A percentile compares a stretch with the other conserved stretches of the same genome.
Evolutionary conservation across 2,888 invertebrate genomes (phyloP).

Genomic region (Sesamia inferens): DNA sequence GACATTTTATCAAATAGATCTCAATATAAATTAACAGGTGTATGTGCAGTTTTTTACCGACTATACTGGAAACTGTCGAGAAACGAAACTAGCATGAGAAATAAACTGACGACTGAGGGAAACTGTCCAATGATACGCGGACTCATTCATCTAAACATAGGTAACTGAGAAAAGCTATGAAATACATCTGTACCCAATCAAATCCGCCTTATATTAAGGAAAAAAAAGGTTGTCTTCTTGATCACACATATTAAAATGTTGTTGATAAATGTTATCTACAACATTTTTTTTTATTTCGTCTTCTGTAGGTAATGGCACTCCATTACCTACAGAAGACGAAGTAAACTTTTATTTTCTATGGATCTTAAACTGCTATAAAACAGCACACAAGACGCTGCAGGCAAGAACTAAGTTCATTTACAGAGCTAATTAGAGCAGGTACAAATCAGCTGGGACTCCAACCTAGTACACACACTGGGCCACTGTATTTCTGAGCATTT

Average conservation of each 20-base stretch:
- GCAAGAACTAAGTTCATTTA: slow-evolving; percentile 40
- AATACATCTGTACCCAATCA: background rate
- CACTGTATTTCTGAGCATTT: slow-evolving; percentile 25
- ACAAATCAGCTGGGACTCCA: slow-evolving; percentile 48
- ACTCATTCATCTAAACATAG: background rate
- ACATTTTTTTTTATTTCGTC: no score
- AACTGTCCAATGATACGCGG: no score
- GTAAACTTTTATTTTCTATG: slow-evolving; percentile 23
- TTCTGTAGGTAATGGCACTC: no score
- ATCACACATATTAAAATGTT: no score
- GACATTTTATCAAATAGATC: no score
- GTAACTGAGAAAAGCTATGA: background rate
- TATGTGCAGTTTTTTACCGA: no score
- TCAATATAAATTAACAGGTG: no score
- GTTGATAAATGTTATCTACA: no score
- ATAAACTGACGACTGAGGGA: no score
- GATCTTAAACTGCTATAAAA: slow-evolving; percentile 41
- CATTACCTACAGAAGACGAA: background rate
- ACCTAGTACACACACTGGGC: slow-evolving; percentile 6
- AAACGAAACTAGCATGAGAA: no score
- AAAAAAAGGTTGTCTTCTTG: background rate
- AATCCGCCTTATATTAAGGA: background rate
- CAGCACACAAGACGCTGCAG: slow-evolving; percentile 29
- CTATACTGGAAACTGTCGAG: no score
- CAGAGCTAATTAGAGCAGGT: slow-evolving; percentile 45